Evolutionary conservation across 92 coral and sea anemone genomes (phyloP).

Genomic region (Palythoa grandiflora): DNA sequence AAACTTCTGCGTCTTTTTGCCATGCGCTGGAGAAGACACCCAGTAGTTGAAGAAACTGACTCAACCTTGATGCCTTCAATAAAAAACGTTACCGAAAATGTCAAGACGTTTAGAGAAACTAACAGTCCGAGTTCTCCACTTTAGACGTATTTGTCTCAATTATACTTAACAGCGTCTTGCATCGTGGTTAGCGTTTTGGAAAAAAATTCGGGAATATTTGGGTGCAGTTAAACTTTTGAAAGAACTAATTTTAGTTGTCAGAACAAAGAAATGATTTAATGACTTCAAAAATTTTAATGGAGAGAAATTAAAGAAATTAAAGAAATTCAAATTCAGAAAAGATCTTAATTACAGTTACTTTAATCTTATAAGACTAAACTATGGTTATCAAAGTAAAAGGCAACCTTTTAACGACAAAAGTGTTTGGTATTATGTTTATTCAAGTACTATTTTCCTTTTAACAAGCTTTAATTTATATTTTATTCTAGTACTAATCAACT

Average conservation of each 20-base stretch:
- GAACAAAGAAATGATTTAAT: no score
- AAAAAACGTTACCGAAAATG: not conserved
- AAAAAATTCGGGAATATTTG: not conserved
- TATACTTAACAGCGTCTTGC: not conserved
- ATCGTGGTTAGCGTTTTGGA: not conserved
- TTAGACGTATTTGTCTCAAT: not conserved
- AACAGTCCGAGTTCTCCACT: not conserved
- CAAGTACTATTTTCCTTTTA: not conserved
- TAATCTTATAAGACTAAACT: no score
- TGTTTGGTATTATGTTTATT: not conserved
- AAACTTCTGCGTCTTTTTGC: slow-evolving; percentile 51
- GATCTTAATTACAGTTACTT: no score
- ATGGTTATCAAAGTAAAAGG: no score
- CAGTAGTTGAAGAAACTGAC: slow-evolving; percentile 9
- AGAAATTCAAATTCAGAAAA: no score
- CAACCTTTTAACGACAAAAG: not conserved
- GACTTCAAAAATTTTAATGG: no score
- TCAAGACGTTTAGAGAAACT: not conserved
- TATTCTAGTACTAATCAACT: not conserved
- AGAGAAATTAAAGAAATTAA: no score
- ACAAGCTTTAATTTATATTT: not conserved
- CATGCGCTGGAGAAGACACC: slow-evolving; percentile 34
- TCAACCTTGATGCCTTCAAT: not conserved
- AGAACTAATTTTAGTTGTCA: no score
- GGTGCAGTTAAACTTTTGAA: not conserved